phyloP scores from a whole-genome alignment of 64 coral and sea anemone species.

The Acropora yongei region DNA sequence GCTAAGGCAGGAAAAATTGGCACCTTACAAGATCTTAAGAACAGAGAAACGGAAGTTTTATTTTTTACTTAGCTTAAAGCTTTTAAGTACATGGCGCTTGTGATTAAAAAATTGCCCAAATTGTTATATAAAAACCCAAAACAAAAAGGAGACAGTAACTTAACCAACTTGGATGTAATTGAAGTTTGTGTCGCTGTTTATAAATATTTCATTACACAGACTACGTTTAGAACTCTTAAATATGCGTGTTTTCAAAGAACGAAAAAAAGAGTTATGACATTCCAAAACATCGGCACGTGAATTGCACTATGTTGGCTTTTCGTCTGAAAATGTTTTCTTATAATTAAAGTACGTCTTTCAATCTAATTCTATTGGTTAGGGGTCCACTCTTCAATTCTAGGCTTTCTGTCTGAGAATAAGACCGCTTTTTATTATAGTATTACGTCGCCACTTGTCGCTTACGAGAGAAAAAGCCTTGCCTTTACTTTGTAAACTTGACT shows the following conservation, averaged over 20 bases:
- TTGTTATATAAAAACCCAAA: not conserved
- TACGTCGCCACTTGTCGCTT: no score
- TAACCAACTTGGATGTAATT: no score
- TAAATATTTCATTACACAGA: no score
- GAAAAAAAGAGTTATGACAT: not conserved
- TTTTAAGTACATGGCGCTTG: not conserved
- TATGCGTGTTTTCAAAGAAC: no score
- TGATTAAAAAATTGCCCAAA: not conserved
- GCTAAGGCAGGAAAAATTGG: not conserved
- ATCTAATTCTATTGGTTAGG: not conserved
- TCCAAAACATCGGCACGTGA: not conserved
- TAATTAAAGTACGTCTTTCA: no score
- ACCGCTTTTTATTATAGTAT: not conserved
- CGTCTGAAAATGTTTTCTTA: not conserved
- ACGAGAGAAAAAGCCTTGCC: no score
- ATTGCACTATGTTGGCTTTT: not conserved
- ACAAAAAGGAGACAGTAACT: not conserved
- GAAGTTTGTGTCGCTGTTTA: no score
- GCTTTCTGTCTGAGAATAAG: not conserved
- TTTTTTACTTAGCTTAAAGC: not conserved
- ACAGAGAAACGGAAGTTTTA: not conserved
- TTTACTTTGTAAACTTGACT: no score
- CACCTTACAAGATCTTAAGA: not conserved
- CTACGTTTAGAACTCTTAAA: no score
- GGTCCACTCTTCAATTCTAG: not conserved